These are phyloP conservation scores for Acanthopleura granulata DNA, from an alignment of 2,888 invertebrate genomes.

Conservation along the genomic window DNA sequence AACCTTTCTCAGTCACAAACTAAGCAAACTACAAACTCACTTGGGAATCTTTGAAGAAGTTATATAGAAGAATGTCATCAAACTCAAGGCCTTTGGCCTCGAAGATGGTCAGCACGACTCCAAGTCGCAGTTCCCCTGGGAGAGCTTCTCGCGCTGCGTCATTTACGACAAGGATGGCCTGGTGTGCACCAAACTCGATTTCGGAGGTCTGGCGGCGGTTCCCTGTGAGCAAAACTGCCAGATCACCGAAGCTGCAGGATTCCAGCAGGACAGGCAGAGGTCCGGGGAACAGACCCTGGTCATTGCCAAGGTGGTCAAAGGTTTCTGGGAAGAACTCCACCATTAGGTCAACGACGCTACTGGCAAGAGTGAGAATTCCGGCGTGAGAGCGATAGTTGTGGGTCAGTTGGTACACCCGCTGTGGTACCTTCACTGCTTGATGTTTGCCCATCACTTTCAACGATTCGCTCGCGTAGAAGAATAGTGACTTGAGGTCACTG, in stretches of 20 bases:
- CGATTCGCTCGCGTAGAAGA: constrained; percentile 51
- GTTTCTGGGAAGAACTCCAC: constrained; percentile 53
- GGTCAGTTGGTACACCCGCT: constrained; percentile 53
- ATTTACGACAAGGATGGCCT: constrained; percentile 61
- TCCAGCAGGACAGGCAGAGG: constrained; percentile 59
- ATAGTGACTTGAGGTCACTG: constrained; percentile 55
- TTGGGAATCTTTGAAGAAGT: constrained; percentile 64
- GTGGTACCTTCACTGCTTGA: constrained; percentile 40
- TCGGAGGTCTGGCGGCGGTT: constrained; percentile 56
- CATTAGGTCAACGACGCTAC: constrained; percentile 56
- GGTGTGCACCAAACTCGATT: constrained; percentile 66
- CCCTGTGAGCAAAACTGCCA: constrained; percentile 49
- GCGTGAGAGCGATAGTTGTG: constrained; percentile 63
- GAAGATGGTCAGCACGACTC: constrained; percentile 60
- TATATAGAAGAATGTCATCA: constrained; percentile 63
- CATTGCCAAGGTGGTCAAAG: constrained; percentile 58
- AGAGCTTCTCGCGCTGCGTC: constrained; percentile 52
- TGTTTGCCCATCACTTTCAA: constrained; percentile 42
- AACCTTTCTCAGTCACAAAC: neutral
- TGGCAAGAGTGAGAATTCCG: constrained; percentile 58
- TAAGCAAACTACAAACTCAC: constrained; percentile 29
- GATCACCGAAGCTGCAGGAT: constrained; percentile 51
- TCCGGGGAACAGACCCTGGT: constrained; percentile 59
- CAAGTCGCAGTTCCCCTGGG: constrained; percentile 54
- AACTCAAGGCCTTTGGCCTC: constrained; percentile 65